phyloP scores from a whole-genome alignment of 2,888 invertebrate genomes.

The Drosophila infuscata region DNA sequence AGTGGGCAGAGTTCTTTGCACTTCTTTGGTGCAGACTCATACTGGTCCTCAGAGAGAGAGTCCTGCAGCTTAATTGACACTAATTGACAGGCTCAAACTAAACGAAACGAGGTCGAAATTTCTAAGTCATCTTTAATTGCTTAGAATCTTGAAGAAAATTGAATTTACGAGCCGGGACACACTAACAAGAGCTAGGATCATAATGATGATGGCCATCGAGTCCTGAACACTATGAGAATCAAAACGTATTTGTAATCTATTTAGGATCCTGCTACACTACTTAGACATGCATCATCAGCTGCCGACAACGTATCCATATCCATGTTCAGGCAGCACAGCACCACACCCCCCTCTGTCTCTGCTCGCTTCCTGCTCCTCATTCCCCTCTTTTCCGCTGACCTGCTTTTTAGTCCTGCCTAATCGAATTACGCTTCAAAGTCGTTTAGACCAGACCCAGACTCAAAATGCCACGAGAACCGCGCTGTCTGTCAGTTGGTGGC shows the following conservation, averaged over 20 bases:
- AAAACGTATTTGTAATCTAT: constrained; percentile 68
- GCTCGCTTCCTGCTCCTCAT: neutral
- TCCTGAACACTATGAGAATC: constrained; percentile 36
- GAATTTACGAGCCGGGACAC: constrained; percentile 36
- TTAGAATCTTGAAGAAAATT: constrained; percentile 47
- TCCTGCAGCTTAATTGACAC: constrained; percentile 58
- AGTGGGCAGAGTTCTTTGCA: neutral
- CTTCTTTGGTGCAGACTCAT: neutral
- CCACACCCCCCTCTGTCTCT: neutral
- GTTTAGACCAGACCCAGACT: constrained; percentile 5
- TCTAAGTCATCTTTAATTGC: constrained; percentile 34
- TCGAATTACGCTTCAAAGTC: constrained; percentile 54
- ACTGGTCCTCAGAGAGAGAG: neutral
- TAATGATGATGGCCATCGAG: neutral
- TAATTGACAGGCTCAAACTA: constrained; percentile 57
- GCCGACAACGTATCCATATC: constrained; percentile 3
- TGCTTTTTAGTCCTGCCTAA: constrained; percentile 31
- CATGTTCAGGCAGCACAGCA: neutral
- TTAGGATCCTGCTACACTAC: constrained; percentile 52
- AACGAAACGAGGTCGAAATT: constrained; percentile 46
- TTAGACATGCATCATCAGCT: constrained; percentile 58
- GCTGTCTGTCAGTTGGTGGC: constrained; percentile 13
- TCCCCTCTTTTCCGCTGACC: neutral
- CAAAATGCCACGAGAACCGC: neutral
- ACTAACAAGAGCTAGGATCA: neutral